Evolutionary conservation across 2,888 invertebrate genomes (phyloP).

Genomic region (Phaedon cochleariae): DNA sequence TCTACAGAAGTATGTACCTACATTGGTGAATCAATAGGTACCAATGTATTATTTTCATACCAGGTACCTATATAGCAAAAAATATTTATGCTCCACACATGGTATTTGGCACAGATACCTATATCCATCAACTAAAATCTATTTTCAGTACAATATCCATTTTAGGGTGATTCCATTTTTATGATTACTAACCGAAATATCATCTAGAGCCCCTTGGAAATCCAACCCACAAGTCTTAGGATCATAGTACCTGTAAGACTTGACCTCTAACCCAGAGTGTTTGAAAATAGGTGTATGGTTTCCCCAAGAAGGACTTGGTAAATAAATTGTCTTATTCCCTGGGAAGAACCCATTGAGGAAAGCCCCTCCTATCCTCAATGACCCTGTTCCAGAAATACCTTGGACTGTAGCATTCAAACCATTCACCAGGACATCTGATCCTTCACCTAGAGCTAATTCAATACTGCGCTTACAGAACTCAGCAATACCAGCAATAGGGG

Average conservation of each 20-base stretch:
- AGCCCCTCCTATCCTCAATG: slow-evolving; percentile 90
- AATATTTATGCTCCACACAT: no score
- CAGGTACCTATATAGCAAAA: no score
- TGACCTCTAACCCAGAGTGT: slow-evolving; percentile 83
- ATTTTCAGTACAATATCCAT: no score
- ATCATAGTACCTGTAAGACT: slow-evolving; percentile 94
- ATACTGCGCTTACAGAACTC: slow-evolving; percentile 88
- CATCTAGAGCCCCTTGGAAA: slow-evolving; percentile 86
- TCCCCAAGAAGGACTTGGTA: slow-evolving; percentile 97
- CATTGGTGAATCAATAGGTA: no score
- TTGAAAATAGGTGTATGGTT: slow-evolving; percentile 97
- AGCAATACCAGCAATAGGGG: slow-evolving; percentile 86
- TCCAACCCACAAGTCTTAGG: slow-evolving; percentile 93
- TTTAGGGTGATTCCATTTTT: not conserved
- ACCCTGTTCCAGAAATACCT: slow-evolving; percentile 97
- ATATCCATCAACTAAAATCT: no score
- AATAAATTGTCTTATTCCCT: slow-evolving; percentile 82
- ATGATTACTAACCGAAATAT: slow-evolving; percentile 77
- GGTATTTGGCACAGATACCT: no score
- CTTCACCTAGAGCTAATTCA: slow-evolving; percentile 86
- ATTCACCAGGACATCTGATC: slow-evolving; percentile 72
- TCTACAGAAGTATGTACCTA: no score
- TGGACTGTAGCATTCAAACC: slow-evolving; percentile 80
- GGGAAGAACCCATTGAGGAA: slow-evolving; percentile 85
- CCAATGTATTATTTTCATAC: no score